These are phyloP conservation scores for Eumacrocentrus americanus DNA, from an alignment of 2,888 invertebrate genomes.

Conservation along the genomic window DNA sequence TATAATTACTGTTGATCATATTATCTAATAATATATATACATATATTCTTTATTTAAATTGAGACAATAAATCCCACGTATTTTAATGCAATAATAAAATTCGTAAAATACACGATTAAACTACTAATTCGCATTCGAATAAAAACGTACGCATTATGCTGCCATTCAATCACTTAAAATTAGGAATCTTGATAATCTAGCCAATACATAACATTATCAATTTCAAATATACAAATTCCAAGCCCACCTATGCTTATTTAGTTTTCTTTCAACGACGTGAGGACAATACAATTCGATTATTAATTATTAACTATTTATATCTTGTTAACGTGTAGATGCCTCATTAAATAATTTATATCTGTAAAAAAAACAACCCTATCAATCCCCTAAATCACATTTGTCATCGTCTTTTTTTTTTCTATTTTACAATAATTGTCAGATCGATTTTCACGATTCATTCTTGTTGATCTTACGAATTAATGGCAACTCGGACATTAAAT, in stretches of 20 bases:
- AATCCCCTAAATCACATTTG: conserved; percentile 19
- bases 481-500: conserved; percentile 39
- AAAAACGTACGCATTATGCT: background rate
- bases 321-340: background rate
- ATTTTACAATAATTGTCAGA: background rate
- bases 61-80: conserved; percentile 18
- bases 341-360: background rate
- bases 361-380: background rate
- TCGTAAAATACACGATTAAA: background rate
- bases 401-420: conserved; percentile 7
- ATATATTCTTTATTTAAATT: background rate
- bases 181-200: background rate
- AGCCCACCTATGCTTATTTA: background rate
- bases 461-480: conserved; percentile 27
- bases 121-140: background rate
- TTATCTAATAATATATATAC: conserved; percentile 3
- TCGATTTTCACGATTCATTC: background rate
- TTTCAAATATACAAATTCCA: background rate
- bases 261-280: background rate
- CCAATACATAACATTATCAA: background rate
- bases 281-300: background rate
- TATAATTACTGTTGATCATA: conserved; percentile 8
- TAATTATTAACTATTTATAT: background rate
- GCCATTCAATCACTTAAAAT: background rate
- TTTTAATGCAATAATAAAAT: conserved; percentile 5